Base-by-base conservation (phyloP, 2,888 invertebrate species). In the Cosmorhoe ocellata region DNA sequence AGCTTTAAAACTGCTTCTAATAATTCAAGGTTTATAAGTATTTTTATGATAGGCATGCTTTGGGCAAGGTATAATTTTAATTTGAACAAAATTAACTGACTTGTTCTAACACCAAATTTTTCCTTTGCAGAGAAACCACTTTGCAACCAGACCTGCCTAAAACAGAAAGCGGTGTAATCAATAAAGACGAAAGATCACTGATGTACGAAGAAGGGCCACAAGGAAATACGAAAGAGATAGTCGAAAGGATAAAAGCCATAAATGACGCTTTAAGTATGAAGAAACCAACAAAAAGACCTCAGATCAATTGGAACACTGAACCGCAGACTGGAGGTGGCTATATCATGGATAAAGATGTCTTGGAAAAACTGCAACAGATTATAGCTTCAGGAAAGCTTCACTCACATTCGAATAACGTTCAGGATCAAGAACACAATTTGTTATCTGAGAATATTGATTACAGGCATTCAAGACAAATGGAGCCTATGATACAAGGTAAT, bases 161-260 rank as follows among this genome's bases (percentile, higher is more conserved):
- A 42, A 14, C 42, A 27, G 59, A 63, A 49, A 41, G 52, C 34
- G 57, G 64, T 46, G 33, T 41, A 1, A 63, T 44, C 13, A 53
- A 64, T 5, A 69, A 67, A 55, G 63, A 72, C 43, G 74, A 79
- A 43, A 70, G 72, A 57, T 71, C 81, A 34, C 58, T 82, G 3
- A 60, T 66, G 24, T 74, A 74, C 27, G 71, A 75, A 59, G 61
- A 69, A 57, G 67, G 68, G 12, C 55, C 67, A n/a, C 64, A 69
- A 53, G 69, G 65, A 1, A 67, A 61, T 26, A 76, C 81, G 3
- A 71, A 66, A 69, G 87, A 91, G 26, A 92, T 92, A 46, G 67
- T 92, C 22, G 84, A 91, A 30, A 92, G 92, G 76, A 92, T 92
- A 53, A 87, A 84, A 63, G 78, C 81, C 50, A 81, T 92, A 3